Evolutionary conservation across 2,888 invertebrate genomes (phyloP), one percentile per base, ranked within the genome.

Genomic region (Tetragonula carbonaria): DNA sequence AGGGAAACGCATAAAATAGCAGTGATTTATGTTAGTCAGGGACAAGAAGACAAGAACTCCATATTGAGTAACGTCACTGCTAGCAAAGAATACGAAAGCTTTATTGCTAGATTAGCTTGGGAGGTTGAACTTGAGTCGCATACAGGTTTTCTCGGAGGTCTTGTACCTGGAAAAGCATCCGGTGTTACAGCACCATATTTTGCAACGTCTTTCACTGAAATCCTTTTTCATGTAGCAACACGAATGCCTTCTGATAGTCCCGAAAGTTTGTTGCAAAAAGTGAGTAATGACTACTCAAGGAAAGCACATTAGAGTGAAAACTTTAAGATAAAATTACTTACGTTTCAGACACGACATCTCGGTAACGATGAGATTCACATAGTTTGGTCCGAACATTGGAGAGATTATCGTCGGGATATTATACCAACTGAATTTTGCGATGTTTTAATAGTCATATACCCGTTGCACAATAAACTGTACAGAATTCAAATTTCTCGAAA

Each of bases 341-440:
- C 28, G 28, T 95, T 95, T 87, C 92, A 97, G 97, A 98, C 98
- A 21, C 96, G 98, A 6, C 99, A 99, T 95, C 95, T 99, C 87
- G 99, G 99, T 70, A 99, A 99, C 95, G 99, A 99, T 95, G 99
- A 99, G 95, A 98, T 99, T 81, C 99, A 99, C 94, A 98, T 99
- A 87, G 99, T 99, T 53, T 99, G 99, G 99, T 99, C 99, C 74
- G 99, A 99, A 94, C 99, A 99, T 95, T 96, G 96, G 95, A 96
- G 99, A 86, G 98, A 99, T 93, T 99, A 99, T 95, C 96, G 99
- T 82, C 96, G 99, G 79, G 99, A 99, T 93, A 99, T 99, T 91
- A 97, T 99, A 93, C 99, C 99, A 77, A 99, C 99, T 18, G 99
- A 99, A 95, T 99, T 99, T 96, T 99, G 99, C 95, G 99, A 99